Conservation (phyloP, 2,797 vertebrate genomes). For the Rhinatrema bivittatum region DNA sequence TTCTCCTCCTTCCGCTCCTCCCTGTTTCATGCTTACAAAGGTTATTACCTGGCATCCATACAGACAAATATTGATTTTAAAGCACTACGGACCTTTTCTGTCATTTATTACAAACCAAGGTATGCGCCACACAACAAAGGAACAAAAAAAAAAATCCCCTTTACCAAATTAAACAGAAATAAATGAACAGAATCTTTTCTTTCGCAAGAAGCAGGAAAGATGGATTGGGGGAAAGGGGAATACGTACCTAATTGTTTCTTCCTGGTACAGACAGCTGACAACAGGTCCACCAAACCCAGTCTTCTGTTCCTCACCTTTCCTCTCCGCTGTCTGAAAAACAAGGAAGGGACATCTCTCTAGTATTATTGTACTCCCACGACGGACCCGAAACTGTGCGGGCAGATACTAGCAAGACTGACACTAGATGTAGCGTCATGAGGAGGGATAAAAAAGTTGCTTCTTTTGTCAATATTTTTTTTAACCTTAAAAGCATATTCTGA, state of each 20-base stretch:
- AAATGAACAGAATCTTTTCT: no score
- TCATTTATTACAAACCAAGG: slow-evolving; percentile 42
- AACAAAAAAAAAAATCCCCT: slow-evolving; percentile 25
- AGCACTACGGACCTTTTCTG: slow-evolving; percentile 41
- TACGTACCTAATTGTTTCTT: slow-evolving; percentile 88
- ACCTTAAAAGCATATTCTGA: no score
- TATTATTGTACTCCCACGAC: no score
- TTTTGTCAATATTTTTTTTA: no score
- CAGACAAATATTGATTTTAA: slow-evolving; percentile 43
- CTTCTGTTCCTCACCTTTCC: slow-evolving; percentile 70
- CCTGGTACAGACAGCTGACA: slow-evolving; percentile 87
- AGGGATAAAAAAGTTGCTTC: no score
- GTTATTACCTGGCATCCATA: slow-evolving; percentile 38
- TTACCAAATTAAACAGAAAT: slow-evolving; percentile 9
- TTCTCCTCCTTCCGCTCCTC: slow-evolving; percentile 20
- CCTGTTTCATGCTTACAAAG: slow-evolving; percentile 17
- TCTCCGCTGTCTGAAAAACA: slow-evolving; percentile 55
- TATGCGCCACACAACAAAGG: slow-evolving; percentile 29
- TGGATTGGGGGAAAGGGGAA: neutral
- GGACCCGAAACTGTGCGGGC: no score
- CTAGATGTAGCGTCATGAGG: no score
- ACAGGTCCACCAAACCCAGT: slow-evolving; percentile 80
- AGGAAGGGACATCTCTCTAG: neutral
- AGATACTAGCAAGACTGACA: no score
- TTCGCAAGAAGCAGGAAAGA: no score